Evolutionary conservation across 2,113 vertebrate species (phyloP).

Genomic region (Thunnus maccoyii): DNA sequence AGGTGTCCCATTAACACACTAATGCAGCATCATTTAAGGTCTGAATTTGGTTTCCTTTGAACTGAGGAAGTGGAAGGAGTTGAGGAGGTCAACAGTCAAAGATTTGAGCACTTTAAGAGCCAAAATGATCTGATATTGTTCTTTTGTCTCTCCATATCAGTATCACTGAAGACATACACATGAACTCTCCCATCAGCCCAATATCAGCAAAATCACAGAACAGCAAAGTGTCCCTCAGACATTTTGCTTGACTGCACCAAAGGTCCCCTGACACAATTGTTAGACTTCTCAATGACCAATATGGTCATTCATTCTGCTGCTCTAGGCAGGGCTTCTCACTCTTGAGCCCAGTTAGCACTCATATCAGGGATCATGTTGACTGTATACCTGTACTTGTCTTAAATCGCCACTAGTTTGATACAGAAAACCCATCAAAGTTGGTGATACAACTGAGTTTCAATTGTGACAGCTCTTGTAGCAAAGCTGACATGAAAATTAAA

Average conservation of each 20-base stretch:
- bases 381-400: neutral
- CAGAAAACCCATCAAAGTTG: neutral
- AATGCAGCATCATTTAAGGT: constrained; percentile 19
- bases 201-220: neutral
- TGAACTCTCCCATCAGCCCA: neutral
- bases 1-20: constrained; percentile 54
- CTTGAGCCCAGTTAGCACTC: neutral
- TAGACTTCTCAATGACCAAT: neutral
- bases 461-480: neutral
- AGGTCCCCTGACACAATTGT: too few species aligned
- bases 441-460: neutral
- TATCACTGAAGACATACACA: neutral
- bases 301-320: neutral
- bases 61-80: constrained; percentile 13
- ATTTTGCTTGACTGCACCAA: too few species aligned
- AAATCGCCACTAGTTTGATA: neutral
- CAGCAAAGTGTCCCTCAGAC: too few species aligned
- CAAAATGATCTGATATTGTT: neutral
- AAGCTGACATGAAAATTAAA: neutral
- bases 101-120: neutral
- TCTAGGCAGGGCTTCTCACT: neutral
- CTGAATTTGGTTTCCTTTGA: constrained; percentile 55
- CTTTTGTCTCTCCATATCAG: neutral
- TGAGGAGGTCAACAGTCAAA: constrained; percentile 30
- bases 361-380: neutral